Percentiles rank a stretch among this genome's conserved stretches.
Conservation (phyloP, 2,797 vertebrate species). For the Hyperoplus lanceolatus region DNA sequence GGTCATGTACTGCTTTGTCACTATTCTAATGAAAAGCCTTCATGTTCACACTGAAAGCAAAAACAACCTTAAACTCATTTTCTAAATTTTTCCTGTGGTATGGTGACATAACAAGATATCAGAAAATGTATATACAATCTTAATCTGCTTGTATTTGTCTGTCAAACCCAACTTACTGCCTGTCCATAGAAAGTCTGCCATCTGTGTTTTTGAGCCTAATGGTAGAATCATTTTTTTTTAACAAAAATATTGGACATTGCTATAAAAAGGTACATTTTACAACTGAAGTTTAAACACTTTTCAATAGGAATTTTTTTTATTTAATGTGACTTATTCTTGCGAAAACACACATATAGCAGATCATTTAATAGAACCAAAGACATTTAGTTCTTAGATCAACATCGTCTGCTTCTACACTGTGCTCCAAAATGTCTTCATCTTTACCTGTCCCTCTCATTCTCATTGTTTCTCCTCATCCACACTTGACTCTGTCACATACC, state of each 20-base stretch:
- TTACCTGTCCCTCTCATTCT: constrained; percentile 35
- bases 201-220: neutral
- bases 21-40: constrained; percentile 49
- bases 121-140: neutral
- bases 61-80: constrained; percentile 26
- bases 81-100: constrained; percentile 6
- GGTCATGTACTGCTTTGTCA: constrained; percentile 18
- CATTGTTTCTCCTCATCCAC: constrained; percentile 25
- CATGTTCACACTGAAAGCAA: constrained; percentile 14
- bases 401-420: constrained; percentile 9
- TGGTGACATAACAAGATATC: neutral
- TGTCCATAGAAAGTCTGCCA: neutral
- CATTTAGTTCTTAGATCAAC: constrained; percentile 11
- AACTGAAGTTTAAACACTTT: neutral
- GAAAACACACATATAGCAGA: constrained; percentile 15
- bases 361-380: constrained; percentile 31
- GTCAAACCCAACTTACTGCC: neutral
- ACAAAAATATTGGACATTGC: too few relatives aligned
- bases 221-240: too few relatives aligned
- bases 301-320: constrained; percentile 3
- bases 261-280: too few relatives aligned
- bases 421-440: constrained; percentile 10
- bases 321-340: constrained; percentile 15
- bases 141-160: constrained; percentile 6
- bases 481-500: constrained; percentile 49